Base-by-base conservation (phyloP, 2,888 invertebrate genomes). In the Pocota personata region DNA sequence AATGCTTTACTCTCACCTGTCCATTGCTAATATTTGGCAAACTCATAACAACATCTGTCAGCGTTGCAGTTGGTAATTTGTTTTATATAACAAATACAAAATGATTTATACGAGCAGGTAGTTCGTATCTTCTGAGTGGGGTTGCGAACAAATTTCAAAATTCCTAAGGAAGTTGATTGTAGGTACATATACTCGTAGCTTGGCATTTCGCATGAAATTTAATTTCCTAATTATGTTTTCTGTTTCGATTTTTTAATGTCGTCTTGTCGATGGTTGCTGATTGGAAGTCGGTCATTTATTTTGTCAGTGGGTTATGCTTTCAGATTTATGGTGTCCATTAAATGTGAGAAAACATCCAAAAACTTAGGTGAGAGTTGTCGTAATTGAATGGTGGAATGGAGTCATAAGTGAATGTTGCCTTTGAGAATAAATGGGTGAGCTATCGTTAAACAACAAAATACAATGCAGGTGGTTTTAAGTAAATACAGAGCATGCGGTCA, bases 201-300 rank as follows among this genome's bases (percentile, higher is more conserved):
- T 10, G 37, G n/a, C 43, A 46, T 19, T n/a, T 1, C 32, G 32
- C 10, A 30, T 43, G 55, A 57, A 37, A 8, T 72, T 57, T 62
- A 57, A 79, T 73, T 66, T n/a, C 30, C 58, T 40, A 72, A 58
- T 78, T 78, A 32, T 32, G 21, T 58, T 58, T 71, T 19, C 5
- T 16, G 32, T 14, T 24, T 3, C 24, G 2, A n/a, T n/a, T n/a
- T n/a, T n/a, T n/a, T n/a, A n/a, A n/a, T 24, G 24, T 24, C 24
- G 24, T 4, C 24, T 2, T 21, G 16, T 58, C n/a, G 21, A 48
- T 64, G 32, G n/a, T 21, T 35, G 3, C 32, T 48, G 46, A 64
- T 35, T 48, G 35, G 48, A 64, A 48, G 48, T 64, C 8, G 46
- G 46, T 7, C 21, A 37, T 24, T 58, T 37, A 37, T 27, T 60